Evolutionary conservation across 2,797 vertebrate species (phyloP).

Genomic region (Bothrops alternatus): DNA sequence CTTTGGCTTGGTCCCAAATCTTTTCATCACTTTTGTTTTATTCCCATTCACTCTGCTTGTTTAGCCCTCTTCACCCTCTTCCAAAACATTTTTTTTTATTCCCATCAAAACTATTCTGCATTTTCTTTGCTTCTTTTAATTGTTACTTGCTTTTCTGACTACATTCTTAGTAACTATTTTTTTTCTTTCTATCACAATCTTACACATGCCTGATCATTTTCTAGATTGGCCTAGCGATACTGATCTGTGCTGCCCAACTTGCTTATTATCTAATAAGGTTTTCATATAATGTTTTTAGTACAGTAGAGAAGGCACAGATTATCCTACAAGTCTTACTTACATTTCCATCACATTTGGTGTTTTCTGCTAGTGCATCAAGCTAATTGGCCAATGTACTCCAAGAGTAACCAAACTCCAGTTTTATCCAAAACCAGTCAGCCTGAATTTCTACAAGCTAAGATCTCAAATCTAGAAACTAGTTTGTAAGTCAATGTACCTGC

Average conservation of each 20-base stretch:
- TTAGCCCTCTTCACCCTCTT: not conserved
- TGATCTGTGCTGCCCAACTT: not conserved
- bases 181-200: not conserved
- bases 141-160: not conserved
- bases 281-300: not conserved
- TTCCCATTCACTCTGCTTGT: not conserved
- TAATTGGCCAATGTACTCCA: not conserved
- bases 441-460: not conserved
- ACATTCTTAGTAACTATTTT: not conserved
- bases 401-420: not conserved
- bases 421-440: not conserved
- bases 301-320: not conserved
- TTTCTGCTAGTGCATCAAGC: not conserved
- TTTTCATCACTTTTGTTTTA: constrained; percentile 28
- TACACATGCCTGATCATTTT: not conserved
- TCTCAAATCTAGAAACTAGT: not conserved
- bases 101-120: not conserved
- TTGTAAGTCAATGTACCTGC: not conserved
- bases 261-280: not conserved
- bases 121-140: not conserved
- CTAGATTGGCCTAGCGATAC: not conserved
- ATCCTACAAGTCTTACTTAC: not conserved
- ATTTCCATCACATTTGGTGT: not conserved
- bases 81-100: not conserved
- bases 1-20: not conserved